Evolutionary conservation across 2,113 vertebrate species (phyloP).

Genomic region (Kryptolebias marmoratus): DNA sequence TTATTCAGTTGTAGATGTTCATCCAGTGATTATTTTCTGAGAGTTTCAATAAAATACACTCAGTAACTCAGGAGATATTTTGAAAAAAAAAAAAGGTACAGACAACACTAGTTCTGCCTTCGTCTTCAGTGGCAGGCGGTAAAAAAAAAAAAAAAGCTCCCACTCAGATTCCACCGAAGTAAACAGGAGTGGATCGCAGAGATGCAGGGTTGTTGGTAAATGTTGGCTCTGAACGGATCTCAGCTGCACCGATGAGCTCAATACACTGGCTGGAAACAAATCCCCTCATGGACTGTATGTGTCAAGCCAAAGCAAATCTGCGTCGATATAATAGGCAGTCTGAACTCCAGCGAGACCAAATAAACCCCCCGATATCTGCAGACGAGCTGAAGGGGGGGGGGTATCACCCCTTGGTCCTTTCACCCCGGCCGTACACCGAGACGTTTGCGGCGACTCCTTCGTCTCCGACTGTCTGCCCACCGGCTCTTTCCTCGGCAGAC

Average conservation of each 20-base stretch:
- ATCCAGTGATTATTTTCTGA: too few relatives aligned
- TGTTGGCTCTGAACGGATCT: background rate
- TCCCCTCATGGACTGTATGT: constrained; percentile 13
- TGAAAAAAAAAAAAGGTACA: too few relatives aligned
- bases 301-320: constrained; percentile 42
- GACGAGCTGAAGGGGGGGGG: constrained; percentile 22
- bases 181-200: background rate
- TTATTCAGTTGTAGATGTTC: too few relatives aligned
- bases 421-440: constrained; percentile 44
- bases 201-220: background rate
- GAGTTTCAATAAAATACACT: too few relatives aligned
- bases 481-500: constrained; percentile 51
- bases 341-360: constrained; percentile 56
- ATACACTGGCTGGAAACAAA: constrained; percentile 29
- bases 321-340: constrained; percentile 17
- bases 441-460: constrained; percentile 57
- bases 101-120: too few relatives aligned
- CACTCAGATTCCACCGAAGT: background rate
- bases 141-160: background rate
- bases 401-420: constrained; percentile 19
- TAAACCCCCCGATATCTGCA: constrained; percentile 34
- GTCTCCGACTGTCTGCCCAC: constrained; percentile 40
- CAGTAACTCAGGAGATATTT: too few relatives aligned
- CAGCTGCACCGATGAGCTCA: background rate
- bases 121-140: too few relatives aligned